A percentile compares a stretch with the other conserved stretches of the same genome.
These are phyloP conservation scores for Polymixis flavicincta DNA, from an alignment of 2,888 invertebrate species.

Conservation along the genomic window DNA sequence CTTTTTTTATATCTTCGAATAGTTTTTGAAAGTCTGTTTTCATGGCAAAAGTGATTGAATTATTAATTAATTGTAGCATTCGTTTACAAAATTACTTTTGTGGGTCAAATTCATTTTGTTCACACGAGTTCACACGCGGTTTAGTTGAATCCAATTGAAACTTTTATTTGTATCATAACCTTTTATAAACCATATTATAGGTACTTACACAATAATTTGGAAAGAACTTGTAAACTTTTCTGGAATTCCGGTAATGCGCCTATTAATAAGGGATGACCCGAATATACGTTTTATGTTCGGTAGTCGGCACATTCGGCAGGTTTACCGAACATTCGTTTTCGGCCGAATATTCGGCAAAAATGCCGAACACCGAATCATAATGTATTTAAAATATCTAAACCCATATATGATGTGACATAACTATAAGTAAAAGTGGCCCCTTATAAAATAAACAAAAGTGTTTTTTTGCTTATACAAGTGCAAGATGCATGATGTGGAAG, in stretches of 20 bases:
- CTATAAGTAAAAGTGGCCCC: too few relatives aligned
- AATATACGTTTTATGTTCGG: too few relatives aligned
- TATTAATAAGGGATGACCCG: too few relatives aligned
- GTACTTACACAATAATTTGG: not conserved
- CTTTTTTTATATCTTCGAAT: not conserved
- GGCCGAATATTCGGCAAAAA: too few relatives aligned
- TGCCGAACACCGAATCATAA: too few relatives aligned
- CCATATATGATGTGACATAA: too few relatives aligned
- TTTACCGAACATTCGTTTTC: too few relatives aligned
- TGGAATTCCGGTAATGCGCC: not conserved
- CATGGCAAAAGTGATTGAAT: not conserved
- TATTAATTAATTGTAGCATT: not conserved
- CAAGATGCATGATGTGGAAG: too few relatives aligned
- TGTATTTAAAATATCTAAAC: too few relatives aligned
- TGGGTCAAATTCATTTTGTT: slow-evolving; percentile 29
- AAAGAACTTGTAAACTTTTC: not conserved
- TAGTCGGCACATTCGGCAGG: too few relatives aligned
- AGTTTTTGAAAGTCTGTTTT: not conserved
- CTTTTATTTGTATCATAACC: not conserved
- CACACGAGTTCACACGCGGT: not conserved
- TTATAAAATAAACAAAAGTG: too few relatives aligned
- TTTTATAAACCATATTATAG: not conserved
- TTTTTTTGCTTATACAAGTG: too few relatives aligned
- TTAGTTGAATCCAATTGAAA: slow-evolving; percentile 2
- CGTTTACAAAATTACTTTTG: slow-evolving; percentile 6